phyloP scores from a whole-genome alignment of 2,888 invertebrate genomes.

The Leucophenga maculata region DNA sequence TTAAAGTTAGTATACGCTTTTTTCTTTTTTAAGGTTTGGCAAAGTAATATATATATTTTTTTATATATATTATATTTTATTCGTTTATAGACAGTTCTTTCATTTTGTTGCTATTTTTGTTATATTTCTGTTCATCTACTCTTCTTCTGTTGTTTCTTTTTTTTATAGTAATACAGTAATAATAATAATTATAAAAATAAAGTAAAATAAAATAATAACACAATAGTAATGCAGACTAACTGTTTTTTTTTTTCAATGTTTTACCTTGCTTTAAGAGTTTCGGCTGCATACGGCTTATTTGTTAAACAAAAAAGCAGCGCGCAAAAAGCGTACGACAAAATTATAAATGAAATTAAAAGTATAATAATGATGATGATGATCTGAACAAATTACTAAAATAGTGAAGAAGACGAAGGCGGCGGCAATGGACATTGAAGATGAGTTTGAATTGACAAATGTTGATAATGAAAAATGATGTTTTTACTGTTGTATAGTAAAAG shows the following conservation, averaged over 20 bases:
- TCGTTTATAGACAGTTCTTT: conserved; percentile 35
- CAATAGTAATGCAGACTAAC: conserved; percentile 8
- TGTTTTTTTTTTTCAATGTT: too few relatives aligned
- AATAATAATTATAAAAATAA: not conserved
- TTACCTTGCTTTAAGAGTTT: too few relatives aligned
- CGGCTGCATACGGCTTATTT: too few relatives aligned
- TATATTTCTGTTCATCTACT: not conserved
- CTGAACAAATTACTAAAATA: too few relatives aligned
- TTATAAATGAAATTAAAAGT: too few relatives aligned
- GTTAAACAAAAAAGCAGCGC: not conserved
- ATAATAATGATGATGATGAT: not conserved
- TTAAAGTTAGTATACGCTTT: conserved; percentile 62
- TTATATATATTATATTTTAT: conserved; percentile 46
- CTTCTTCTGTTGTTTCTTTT: conserved; percentile 46
- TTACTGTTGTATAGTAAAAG: too few relatives aligned
- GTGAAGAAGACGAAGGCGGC: too few relatives aligned
- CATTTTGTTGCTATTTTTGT: not conserved
- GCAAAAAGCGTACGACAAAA: conserved; percentile 2
- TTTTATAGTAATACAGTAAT: conserved; percentile 40
- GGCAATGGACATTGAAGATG: too few relatives aligned
- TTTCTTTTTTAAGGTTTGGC: conserved; percentile 47
- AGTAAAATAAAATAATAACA: conserved; percentile 9
- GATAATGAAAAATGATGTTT: too few relatives aligned
- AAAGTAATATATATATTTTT: conserved; percentile 50
- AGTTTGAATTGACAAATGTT: too few relatives aligned